Percentiles rank a stretch among this genome's conserved stretches.
These are phyloP conservation scores for Rhagonycha fulva DNA, from an alignment of 2,888 invertebrate genomes.

Conservation along the genomic window DNA sequence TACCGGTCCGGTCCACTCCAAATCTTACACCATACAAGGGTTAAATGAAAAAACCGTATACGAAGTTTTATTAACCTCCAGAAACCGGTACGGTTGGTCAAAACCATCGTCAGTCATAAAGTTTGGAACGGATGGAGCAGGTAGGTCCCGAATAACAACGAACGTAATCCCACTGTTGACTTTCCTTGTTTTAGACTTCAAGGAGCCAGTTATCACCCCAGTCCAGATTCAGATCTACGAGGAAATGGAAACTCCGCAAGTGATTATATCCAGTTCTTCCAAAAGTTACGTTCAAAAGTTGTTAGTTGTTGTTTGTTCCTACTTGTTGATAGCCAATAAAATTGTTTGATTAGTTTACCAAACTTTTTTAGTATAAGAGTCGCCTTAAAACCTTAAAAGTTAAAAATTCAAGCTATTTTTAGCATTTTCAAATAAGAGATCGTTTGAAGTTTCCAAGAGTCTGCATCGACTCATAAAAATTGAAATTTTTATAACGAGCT, in stretches of 20 bases:
- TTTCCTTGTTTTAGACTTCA: constrained; percentile 35
- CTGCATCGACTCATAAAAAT: background rate
- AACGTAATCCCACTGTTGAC: background rate
- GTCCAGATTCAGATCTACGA: constrained; percentile 42
- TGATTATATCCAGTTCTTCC: background rate
- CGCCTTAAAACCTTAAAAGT: background rate
- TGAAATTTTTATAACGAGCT: background rate
- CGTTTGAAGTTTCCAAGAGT: background rate
- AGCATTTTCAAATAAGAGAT: background rate
- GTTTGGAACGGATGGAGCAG: constrained; percentile 77
- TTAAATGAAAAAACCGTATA: constrained; percentile 75
- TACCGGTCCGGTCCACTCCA: constrained; percentile 76
- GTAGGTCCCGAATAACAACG: constrained; percentile 60
- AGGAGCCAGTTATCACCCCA: constrained; percentile 49
- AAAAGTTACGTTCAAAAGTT: background rate
- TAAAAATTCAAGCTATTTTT: background rate
- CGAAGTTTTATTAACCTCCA: constrained; percentile 77
- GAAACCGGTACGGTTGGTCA: constrained; percentile 87
- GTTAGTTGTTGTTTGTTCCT: background rate
- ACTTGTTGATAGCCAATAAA: background rate
- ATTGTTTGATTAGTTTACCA: background rate
- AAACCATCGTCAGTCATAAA: constrained; percentile 74
- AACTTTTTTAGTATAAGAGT: background rate
- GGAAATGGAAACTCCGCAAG: background rate
- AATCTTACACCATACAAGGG: constrained; percentile 74